phyloP scores from a whole-genome alignment of 1,140 invertebrate species.

The Philotrypesis tridentata region DNA sequence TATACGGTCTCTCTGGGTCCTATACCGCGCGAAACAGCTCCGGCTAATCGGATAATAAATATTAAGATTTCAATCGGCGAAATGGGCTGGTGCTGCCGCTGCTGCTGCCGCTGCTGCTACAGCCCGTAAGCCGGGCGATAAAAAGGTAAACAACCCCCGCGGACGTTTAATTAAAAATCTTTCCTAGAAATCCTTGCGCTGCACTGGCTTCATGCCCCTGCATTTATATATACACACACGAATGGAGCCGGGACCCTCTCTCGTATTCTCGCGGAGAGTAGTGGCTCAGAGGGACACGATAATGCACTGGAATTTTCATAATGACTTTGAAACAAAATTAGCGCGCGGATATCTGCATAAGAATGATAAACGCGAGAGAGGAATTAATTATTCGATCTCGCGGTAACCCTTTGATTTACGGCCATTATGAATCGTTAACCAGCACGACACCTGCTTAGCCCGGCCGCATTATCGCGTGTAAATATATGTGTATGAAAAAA shows the following conservation, averaged over 20 bases:
- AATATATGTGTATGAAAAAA: no score
- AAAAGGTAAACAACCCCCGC: conserved; percentile 23
- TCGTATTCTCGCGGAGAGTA: no score
- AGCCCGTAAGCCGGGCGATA: not conserved
- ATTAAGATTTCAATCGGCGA: conserved; percentile 44
- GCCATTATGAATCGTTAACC: not conserved
- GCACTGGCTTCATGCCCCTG: no score
- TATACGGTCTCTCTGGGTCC: not conserved
- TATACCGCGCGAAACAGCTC: not conserved
- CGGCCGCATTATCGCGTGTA: not conserved
- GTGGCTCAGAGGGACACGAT: no score
- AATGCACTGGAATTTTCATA: no score
- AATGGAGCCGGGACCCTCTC: no score
- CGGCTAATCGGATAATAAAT: conserved; percentile 43
- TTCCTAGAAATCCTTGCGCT: conserved; percentile 27
- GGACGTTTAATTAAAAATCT: conserved; percentile 34
- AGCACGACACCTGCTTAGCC: not conserved
- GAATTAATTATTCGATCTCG: not conserved
- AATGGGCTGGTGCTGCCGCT: not conserved
- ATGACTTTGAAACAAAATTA: no score
- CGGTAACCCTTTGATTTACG: not conserved
- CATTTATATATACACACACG: not conserved
- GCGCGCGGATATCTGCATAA: no score
- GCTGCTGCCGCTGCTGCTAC: not conserved
- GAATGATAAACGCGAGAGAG: no score